Evolutionary conservation across 2,888 invertebrate species (phyloP), one percentile per base, ranked within the genome.

Genomic region (Hypolimnas misippus): DNA sequence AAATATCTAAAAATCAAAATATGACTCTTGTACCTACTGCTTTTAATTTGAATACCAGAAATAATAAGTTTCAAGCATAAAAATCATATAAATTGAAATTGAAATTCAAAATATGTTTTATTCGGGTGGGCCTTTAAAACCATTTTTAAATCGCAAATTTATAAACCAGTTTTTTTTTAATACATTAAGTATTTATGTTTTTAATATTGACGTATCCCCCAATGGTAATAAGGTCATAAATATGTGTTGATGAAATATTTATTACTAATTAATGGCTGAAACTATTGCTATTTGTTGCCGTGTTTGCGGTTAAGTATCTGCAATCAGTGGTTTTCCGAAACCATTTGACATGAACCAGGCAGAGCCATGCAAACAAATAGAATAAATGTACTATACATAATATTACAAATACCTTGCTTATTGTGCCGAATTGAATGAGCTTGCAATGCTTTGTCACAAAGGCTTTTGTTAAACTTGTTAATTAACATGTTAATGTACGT

Each of bases 241-340:
- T 10, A 33, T 33, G 33, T 33, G 8, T 2, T 2, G 2, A 33
- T 33, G 33, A 33, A 33, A 2, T 7, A 12, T 33, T 33, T 33
- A 33, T 10, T 7, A 33, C 8, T 33, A 8, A 4, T 17, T 42
- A 42, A 42, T 42, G 42, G 17, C 17, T 8, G 42, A 42, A 17
- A 42, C 8, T 42, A 10, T 17, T 17, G 42, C 19, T 17, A 42
- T 42, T 42, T 42, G 19, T 17, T 17, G 42, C 17, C 8, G 33
- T 42, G 42, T 42, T 10, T 42, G 42, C 17, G 42, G 42, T 42
- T 7, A 42, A 17, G 17, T 19, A 42, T 42, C 17, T 10, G 42
- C 4, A 7, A 17, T 7, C 42, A 10, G 16, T 42, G 42, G 16
- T 42, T 17, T 17, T 42, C 19, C 16, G 16, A 19, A 42, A 10